Conservation (phyloP, 2,113 vertebrate genomes). For the Nothocercus nigrocapillus region DNA sequence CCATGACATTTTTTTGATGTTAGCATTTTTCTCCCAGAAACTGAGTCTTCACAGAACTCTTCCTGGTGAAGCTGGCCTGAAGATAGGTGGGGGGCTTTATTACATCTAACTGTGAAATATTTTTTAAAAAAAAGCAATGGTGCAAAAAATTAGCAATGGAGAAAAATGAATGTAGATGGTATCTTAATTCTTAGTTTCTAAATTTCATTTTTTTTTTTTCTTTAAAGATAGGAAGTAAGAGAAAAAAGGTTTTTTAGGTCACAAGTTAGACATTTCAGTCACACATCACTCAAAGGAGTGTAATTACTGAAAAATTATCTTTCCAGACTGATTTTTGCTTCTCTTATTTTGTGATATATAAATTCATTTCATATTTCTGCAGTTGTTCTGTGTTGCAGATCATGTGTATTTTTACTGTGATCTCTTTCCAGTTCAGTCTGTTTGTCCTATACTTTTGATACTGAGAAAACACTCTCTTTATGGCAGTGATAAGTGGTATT, state of each 20-base stretch:
- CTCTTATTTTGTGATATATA: neutral
- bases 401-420: neutral
- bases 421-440: neutral
- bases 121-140: neutral
- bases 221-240: neutral
- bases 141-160: neutral
- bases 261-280: neutral
- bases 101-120: neutral
- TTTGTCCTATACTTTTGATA: neutral
- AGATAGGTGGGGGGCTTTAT: neutral
- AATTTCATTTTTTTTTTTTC: neutral
- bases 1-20: accelerated
- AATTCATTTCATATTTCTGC: neutral
- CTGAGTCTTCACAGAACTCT: neutral
- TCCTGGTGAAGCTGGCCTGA: neutral
- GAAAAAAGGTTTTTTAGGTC: neutral
- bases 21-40: accelerated
- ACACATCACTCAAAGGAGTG: neutral
- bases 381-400: neutral
- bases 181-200: neutral
- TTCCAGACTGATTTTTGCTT: neutral
- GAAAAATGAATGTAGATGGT: neutral
- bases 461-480: neutral
- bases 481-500: neutral
- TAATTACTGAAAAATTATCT: neutral